Evolutionary conservation across 2,888 invertebrate species (phyloP).

Genomic region (Mactromeris polynyma): DNA sequence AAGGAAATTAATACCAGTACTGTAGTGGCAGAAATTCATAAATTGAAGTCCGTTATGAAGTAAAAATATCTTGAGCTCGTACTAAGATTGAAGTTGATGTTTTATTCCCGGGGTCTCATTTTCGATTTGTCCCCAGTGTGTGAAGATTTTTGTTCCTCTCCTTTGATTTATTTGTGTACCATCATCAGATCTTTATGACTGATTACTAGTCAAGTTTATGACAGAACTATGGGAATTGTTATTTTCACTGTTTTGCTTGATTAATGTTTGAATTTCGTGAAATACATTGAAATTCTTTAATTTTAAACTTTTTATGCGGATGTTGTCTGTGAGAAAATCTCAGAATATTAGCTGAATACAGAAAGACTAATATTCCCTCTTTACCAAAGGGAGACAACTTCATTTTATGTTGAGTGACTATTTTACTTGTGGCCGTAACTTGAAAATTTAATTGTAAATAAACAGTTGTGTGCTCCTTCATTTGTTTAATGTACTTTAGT

Average conservation of each 20-base stretch:
- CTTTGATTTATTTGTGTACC: neutral
- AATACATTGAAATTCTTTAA: slow-evolving; percentile 1
- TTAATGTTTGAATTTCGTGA: neutral
- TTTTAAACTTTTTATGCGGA: neutral
- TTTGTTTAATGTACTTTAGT: too few species aligned
- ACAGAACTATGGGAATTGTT: neutral
- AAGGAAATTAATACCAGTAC: too few species aligned
- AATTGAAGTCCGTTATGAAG: too few species aligned
- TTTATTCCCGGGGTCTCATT: neutral
- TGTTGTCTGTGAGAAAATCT: neutral
- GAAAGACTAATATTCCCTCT: neutral
- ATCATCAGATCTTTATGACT: neutral
- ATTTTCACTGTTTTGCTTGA: neutral
- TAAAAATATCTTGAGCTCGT: neutral
- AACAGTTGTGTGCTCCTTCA: too few species aligned
- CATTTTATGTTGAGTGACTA: neutral
- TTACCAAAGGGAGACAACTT: neutral
- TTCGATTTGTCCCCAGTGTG: neutral
- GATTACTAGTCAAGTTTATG: neutral
- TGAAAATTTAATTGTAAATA: too few species aligned
- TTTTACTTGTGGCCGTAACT: too few species aligned
- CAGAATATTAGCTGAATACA: neutral
- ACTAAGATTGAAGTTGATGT: neutral
- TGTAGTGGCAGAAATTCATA: too few species aligned
- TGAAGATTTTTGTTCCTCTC: neutral